Base-by-base conservation (phyloP, 1,140 invertebrate species). In the Aleiodes sp. region DNA sequence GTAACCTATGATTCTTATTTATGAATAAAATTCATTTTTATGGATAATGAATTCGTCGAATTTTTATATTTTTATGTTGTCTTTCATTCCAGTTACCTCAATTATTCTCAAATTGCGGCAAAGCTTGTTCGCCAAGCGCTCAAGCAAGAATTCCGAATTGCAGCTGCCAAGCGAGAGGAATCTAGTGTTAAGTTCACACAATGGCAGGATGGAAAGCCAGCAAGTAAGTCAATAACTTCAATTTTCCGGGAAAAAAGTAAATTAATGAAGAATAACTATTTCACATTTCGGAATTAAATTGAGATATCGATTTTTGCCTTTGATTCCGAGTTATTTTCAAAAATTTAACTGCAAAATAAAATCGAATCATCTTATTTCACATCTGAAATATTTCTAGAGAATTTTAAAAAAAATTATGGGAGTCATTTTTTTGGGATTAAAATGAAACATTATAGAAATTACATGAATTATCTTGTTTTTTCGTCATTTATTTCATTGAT, bases 71-170 rank as follows among this genome's bases (percentile, higher is more conserved):
- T 59, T 19, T 56, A 37, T 28, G 41, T 28, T 59, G 65, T 67
- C 46, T 63, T 71, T 60, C 70, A 73, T 68, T 88, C 73, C 79
- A 97, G 95, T 88, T 98, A 98, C 87, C 94, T 97, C 84, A 94
- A 95, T 86, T 98, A 95, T 82, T 97, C 95, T 26, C 93, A 92
- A 80, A 95, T 97, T 80, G 94, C 94, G 77, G 95, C 95, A 9
- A 91, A 88, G 80, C 84, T 95, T 33, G 86, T 97, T 46, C 88
- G 96, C 24, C 87, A 91, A 79, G 89, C 93, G 16, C 81, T 98
- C 66, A 96, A 96, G 83, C 76, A 88, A 0, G 92, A 96, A 33
- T 71, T 93, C 0, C 88, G 87, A 77, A 85, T 84, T 12, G 94
- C 94, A 61, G 94, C 95, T 41, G 76, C 87, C 6, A 95, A 94